These are phyloP conservation scores for Drosophila virilis DNA, from an alignment of 1,140 invertebrate species.

Conservation along the genomic window DNA sequence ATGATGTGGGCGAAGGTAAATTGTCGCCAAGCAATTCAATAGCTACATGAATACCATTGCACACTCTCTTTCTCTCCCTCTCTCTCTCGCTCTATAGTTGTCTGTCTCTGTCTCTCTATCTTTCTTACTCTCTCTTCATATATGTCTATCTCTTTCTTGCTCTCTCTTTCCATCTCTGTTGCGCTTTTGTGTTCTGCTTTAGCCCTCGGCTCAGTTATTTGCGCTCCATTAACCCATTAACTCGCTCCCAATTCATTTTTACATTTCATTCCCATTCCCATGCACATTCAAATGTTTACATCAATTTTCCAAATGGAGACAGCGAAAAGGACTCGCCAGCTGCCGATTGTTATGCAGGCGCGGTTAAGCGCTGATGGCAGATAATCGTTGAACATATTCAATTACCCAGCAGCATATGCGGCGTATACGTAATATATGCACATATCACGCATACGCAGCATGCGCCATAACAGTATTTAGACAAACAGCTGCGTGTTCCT, in stretches of 20 bases:
- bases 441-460: constrained; percentile 19
- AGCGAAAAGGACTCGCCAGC: constrained; percentile 6
- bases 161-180: constrained; percentile 19
- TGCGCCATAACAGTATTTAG: background rate
- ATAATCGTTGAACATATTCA: constrained; percentile 16
- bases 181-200: constrained; percentile 51
- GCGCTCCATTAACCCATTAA: constrained; percentile 74
- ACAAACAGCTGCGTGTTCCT: background rate
- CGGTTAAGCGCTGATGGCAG: background rate
- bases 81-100: constrained; percentile 14
- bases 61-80: constrained; percentile 20
- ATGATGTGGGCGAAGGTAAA: constrained; percentile 85
- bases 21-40: constrained; percentile 52
- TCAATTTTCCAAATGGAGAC: constrained; percentile 34
- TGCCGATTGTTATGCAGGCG: constrained; percentile 10
- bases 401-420: constrained; percentile 4
- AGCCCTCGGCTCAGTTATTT: constrained; percentile 63
- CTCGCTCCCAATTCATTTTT: constrained; percentile 19
- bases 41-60: constrained; percentile 23
- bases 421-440: constrained; percentile 14
- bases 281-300: constrained; percentile 65
- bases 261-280: constrained; percentile 57
- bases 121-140: constrained; percentile 5
- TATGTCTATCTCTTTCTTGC: constrained; percentile 23
- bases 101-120: constrained; percentile 12